These are phyloP conservation scores for Blastomussa wellsi DNA, from an alignment of 92 coral and sea anemone species.

Conservation along the genomic window DNA sequence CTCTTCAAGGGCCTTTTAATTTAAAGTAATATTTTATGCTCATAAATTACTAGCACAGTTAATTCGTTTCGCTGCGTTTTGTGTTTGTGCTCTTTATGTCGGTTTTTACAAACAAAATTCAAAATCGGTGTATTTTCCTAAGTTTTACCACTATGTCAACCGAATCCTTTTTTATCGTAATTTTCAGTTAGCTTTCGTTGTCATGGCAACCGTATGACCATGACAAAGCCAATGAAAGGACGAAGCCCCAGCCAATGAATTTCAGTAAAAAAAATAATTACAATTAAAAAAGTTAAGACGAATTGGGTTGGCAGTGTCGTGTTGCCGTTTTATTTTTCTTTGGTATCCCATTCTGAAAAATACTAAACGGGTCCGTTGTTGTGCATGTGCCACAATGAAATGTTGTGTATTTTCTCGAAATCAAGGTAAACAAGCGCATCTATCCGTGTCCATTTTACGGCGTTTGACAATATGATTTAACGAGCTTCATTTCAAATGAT, in stretches of 20 bases:
- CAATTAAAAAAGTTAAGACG: neutral
- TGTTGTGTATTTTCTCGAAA: neutral
- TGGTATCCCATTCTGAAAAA: neutral
- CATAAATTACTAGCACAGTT: neutral
- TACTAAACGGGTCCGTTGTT: neutral
- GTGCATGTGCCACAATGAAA: neutral
- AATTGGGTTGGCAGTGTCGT: neutral
- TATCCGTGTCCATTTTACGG: neutral
- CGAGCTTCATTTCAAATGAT: slow-evolving; percentile 16
- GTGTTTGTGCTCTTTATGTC: neutral
- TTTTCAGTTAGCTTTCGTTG: neutral
- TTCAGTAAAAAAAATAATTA: neutral
- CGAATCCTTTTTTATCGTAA: neutral
- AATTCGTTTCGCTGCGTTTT: neutral
- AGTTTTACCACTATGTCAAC: neutral
- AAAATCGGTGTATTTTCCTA: neutral
- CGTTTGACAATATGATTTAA: neutral
- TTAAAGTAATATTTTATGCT: neutral
- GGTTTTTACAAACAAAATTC: neutral
- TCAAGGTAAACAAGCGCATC: neutral
- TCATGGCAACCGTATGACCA: neutral
- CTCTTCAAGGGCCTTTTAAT: neutral
- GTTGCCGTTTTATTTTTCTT: neutral
- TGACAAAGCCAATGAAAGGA: neutral
- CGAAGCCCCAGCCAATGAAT: neutral